Evolutionary conservation across 2,797 vertebrate species (phyloP).

Genomic region (Anisognathus igniventris): DNA sequence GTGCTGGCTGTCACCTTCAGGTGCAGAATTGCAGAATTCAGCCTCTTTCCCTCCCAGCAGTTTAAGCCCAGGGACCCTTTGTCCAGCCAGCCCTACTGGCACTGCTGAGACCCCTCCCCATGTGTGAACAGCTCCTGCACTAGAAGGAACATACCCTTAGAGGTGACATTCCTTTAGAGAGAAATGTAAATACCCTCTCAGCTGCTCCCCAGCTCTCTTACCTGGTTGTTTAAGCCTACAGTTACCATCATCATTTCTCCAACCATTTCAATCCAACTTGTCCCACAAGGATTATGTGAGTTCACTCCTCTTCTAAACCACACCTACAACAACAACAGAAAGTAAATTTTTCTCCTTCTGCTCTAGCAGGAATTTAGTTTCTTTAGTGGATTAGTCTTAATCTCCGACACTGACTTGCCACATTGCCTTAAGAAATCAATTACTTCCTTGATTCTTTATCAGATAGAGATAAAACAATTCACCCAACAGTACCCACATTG

Average conservation of each 20-base stretch:
- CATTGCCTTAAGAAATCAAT: background rate
- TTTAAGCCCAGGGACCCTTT: background rate
- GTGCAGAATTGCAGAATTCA: background rate
- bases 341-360: background rate
- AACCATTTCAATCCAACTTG: slow-evolving; percentile 96
- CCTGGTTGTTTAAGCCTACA: slow-evolving; percentile 94
- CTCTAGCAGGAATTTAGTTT: background rate
- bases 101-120: background rate
- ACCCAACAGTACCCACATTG: background rate
- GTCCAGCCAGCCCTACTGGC: background rate
- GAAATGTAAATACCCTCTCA: background rate
- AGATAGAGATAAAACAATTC: background rate
- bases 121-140: background rate
- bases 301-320: slow-evolving; percentile 96
- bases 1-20: background rate
- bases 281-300: slow-evolving; percentile 93
- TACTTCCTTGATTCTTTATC: background rate
- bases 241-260: slow-evolving; percentile 94
- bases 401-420: background rate
- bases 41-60: background rate
- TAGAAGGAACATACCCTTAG: background rate
- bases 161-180: background rate
- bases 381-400: background rate
- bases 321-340: slow-evolving; percentile 75
- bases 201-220: slow-evolving; percentile 40